Evolutionary conservation across 2,888 invertebrate species (phyloP), one percentile per base, ranked within the genome.

Genomic region (Oligia fasciuncula): DNA sequence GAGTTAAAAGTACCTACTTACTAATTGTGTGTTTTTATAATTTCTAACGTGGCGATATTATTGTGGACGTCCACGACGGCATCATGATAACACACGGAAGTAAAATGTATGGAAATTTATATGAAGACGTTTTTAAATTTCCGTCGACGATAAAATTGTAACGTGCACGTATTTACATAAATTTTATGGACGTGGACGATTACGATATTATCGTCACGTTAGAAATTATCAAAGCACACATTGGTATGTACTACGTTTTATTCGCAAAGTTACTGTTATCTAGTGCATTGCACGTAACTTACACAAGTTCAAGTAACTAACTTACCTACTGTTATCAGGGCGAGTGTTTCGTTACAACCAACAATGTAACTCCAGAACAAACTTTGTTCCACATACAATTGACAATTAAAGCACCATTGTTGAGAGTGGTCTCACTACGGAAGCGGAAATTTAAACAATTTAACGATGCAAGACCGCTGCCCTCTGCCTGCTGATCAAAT

Each of bases 371-470:
- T 23, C 70, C 67, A 76, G 13, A 29, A 5, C 66, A 46, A 90
- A 89, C 72, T 87, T 85, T 67, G 82, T 82, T 69, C n/a, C 63
- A 77, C 76, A 79, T 88, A 87, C 87, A 83, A 81, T 77, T 83
- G 86, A 88, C 89, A 88, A 89, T 91, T 89, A 90, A 85, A 87
- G 66, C 75, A 80, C 85, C 79, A 80, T 83, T 77, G 81, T 71
- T 69, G 80, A 85, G 76, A 86, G 79, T 54, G 79, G 54, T 23
- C 79, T 75, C 69, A 77, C 76, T 77, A 76, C 75, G 84, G 83
- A 80, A 85, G 84, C 83, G 82, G 85, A 86, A 87, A 89, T 85
- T 87, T 87, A 85, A 91, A 91, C 91, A 89, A 88, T 91, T 90
- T 87, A 80, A 17, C 67, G 35, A 54, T 60, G 51, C 88, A 73